Evolutionary conservation across 2,113 vertebrate species (phyloP).

Genomic region (Gymnarchus niloticus): DNA sequence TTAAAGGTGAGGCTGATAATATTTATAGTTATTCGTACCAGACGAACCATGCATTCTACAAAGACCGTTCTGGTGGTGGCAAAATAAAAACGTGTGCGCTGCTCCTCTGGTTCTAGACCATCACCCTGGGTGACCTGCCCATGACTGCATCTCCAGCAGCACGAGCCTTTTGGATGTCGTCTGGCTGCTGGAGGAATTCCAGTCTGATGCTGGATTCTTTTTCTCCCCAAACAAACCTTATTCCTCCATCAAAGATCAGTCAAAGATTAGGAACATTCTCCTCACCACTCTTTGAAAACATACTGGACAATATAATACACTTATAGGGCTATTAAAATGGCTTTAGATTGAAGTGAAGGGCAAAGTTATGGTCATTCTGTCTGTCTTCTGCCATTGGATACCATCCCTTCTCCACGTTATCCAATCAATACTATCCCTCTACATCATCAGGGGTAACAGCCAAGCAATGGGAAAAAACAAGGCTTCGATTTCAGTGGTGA

Average conservation of each 20-base stretch:
- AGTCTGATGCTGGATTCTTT: too few species aligned
- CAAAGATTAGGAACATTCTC: background rate
- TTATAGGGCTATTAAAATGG: background rate
- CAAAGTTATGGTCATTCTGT: background rate
- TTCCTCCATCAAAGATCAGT: too few species aligned
- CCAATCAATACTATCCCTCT: slow-evolving; percentile 12
- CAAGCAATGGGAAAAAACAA: background rate
- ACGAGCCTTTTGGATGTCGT: background rate
- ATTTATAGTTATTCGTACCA: background rate
- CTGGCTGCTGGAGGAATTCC: too few species aligned
- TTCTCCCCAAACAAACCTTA: too few species aligned
- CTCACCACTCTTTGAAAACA: background rate
- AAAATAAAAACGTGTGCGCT: too few species aligned
- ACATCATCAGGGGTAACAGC: background rate
- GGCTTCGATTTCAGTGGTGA: background rate
- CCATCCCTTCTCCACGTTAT: background rate
- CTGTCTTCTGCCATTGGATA: background rate
- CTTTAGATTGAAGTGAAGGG: background rate
- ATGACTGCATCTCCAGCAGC: background rate
- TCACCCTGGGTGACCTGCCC: background rate
- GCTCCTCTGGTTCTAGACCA: background rate
- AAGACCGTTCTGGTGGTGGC: background rate
- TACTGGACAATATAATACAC: background rate
- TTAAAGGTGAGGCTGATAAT: background rate
- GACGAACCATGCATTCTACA: background rate